A percentile compares a stretch with the other conserved stretches of the same genome.
phyloP scores from a whole-genome alignment of 1,140 invertebrate species.

The Hylaeus volcanicus region DNA sequence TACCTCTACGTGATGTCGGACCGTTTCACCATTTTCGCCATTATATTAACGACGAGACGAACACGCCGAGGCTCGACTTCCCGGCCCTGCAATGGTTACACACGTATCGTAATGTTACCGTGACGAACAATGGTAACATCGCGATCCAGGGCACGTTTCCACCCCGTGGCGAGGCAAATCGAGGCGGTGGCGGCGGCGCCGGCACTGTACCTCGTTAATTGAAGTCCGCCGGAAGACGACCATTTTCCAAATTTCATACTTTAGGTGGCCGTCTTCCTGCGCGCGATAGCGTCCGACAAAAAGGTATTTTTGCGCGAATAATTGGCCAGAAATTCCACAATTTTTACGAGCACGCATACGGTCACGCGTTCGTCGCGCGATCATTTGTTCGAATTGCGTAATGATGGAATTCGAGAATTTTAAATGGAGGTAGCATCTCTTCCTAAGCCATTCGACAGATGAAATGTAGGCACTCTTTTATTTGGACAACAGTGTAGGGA shows the following conservation, averaged over 20 bases:
- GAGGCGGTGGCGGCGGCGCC: slow-evolving; percentile 22
- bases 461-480: too few relatives aligned
- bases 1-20: slow-evolving; percentile 81
- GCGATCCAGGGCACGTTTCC: slow-evolving; percentile 75
- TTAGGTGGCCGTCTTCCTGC: slow-evolving; percentile 38
- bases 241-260: slow-evolving; percentile 60
- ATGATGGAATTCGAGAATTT: too few relatives aligned
- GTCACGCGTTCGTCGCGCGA: neutral
- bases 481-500: too few relatives aligned
- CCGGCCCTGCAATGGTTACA: slow-evolving; percentile 57
- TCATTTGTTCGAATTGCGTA: too few relatives aligned
- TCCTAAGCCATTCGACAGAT: too few relatives aligned
- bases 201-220: slow-evolving; percentile 56
- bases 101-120: slow-evolving; percentile 67
- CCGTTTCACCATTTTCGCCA: slow-evolving; percentile 79
- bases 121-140: slow-evolving; percentile 70
- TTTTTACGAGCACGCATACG: neutral
- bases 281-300: slow-evolving; percentile 17
- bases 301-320: slow-evolving; percentile 18
- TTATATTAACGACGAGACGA: slow-evolving; percentile 78
- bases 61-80: slow-evolving; percentile 58
- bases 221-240: slow-evolving; percentile 59
- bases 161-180: slow-evolving; percentile 59
- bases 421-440: too few relatives aligned
- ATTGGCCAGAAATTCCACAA: neutral